A percentile compares a stretch with the other conserved stretches of the same genome.
Conservation (phyloP, 2,888 invertebrate genomes). For the Nineta flava region DNA sequence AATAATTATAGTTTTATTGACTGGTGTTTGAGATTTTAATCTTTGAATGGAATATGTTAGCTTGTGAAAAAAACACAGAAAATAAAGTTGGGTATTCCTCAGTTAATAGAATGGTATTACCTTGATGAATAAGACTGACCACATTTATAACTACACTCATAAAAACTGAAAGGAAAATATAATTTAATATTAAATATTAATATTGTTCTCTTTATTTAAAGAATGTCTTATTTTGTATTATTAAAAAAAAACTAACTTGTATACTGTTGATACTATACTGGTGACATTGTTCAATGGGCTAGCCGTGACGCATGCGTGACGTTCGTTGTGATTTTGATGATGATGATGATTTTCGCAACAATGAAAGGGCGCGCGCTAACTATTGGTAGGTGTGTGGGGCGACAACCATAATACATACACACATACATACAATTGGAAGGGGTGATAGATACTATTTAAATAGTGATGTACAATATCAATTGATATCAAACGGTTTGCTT, state of each 20-base stretch:
- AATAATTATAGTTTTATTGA: too few species aligned
- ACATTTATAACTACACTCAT: too few species aligned
- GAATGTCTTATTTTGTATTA: not conserved
- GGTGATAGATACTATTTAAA: conserved; percentile 25
- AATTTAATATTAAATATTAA: too few species aligned
- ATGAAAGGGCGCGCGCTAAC: conserved; percentile 30
- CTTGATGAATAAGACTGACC: too few species aligned
- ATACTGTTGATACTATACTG: not conserved
- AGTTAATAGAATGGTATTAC: too few species aligned
- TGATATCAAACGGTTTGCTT: conserved; percentile 3
- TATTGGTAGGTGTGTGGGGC: conserved; percentile 28
- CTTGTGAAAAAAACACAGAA: too few species aligned
- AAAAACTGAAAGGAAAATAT: too few species aligned
- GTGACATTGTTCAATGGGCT: conserved; percentile 16
- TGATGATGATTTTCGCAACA: conserved; percentile 21
- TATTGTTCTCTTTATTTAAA: too few species aligned
- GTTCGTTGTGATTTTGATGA: conserved; percentile 19
- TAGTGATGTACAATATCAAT: conserved; percentile 3
- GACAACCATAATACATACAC: conserved; percentile 34
- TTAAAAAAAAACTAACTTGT: not conserved
- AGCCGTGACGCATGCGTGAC: conserved; percentile 42
- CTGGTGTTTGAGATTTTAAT: too few species aligned
- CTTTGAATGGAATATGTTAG: too few species aligned
- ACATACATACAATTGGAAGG: conserved; percentile 16
- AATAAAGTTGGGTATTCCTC: too few species aligned